phyloP scores from a whole-genome alignment of 2,888 invertebrate genomes.

The Polymixis flavicincta region DNA sequence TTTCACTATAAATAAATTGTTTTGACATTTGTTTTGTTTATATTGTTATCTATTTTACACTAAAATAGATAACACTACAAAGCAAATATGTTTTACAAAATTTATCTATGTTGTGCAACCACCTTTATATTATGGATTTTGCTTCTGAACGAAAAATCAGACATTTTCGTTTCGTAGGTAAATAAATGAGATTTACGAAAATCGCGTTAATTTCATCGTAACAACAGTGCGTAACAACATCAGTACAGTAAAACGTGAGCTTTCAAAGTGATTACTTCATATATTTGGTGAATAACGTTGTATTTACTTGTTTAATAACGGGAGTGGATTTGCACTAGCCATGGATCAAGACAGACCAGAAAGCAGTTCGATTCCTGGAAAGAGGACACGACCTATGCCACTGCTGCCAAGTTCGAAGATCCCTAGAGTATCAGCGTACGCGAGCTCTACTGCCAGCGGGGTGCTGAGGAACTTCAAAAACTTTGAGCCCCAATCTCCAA shows the following conservation, averaged over 20 bases:
- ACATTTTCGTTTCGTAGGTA: constrained; percentile 73
- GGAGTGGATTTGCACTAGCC: constrained; percentile 61
- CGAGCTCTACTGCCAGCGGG: constrained; percentile 78
- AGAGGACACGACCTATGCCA: constrained; percentile 87
- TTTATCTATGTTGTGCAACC: background rate
- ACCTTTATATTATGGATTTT: constrained; percentile 8
- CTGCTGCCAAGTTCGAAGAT: constrained; percentile 85
- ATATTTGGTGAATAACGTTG: constrained; percentile 21
- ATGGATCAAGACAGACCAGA: constrained; percentile 87
- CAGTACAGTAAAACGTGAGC: constrained; percentile 35
- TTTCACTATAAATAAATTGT: too few species aligned
- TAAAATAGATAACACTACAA: background rate
- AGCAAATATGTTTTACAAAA: background rate
- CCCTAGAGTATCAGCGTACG: constrained; percentile 81
- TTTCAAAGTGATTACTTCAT: constrained; percentile 26
- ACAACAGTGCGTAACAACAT: constrained; percentile 23
- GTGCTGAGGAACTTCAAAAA: constrained; percentile 81
- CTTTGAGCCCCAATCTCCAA: constrained; percentile 73
- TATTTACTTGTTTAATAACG: constrained; percentile 26
- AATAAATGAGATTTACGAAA: constrained; percentile 69
- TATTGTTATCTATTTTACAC: too few species aligned
- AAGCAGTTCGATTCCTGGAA: constrained; percentile 83
- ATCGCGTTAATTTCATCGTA: constrained; percentile 50
- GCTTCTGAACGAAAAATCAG: constrained; percentile 66
- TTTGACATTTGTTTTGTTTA: too few species aligned